Conservation (phyloP, 2,888 invertebrate species). For the Coleophora flavipennella region DNA sequence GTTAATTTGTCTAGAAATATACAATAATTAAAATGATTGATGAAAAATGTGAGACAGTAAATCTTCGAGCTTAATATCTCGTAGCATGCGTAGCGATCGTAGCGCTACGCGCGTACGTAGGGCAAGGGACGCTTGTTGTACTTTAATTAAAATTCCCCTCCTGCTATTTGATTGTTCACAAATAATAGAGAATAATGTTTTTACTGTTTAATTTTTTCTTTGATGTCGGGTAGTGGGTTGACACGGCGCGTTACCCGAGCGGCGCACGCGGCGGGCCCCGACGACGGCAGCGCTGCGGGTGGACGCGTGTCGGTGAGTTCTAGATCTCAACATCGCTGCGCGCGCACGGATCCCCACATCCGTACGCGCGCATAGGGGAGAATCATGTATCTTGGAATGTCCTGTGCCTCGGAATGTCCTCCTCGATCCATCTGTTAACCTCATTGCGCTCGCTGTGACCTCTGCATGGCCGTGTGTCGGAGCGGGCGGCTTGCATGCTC, state of each 20-base stretch:
- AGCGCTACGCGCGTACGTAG: too few species aligned
- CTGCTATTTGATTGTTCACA: conserved; percentile 22
- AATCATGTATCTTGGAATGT: conserved; percentile 75
- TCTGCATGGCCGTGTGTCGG: conserved; percentile 68
- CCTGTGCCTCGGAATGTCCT: conserved; percentile 75
- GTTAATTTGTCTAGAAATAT: too few species aligned
- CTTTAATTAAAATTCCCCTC: too few species aligned
- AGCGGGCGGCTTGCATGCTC: conserved; percentile 59
- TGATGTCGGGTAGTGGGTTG: conserved; percentile 47
- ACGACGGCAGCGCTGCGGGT: conserved; percentile 18
- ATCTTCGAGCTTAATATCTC: too few species aligned
- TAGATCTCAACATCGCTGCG: conserved; percentile 73
- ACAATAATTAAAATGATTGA: too few species aligned
- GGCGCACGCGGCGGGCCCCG: conserved; percentile 39
- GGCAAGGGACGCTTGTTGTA: too few species aligned
- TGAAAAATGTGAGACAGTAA: too few species aligned
- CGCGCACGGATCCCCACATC: conserved; percentile 53
- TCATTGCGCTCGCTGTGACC: conserved; percentile 57
- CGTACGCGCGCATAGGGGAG: conserved; percentile 68
- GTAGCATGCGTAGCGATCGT: too few species aligned
- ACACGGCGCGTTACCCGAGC: conserved; percentile 34
- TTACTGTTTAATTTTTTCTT: conserved; percentile 20
- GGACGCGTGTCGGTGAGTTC: conserved; percentile 60
- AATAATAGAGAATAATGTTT: too few species aligned
- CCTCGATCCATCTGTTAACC: conserved; percentile 64